Base-by-base conservation (phyloP, 2,797 vertebrate species). In the Molossus alvarezi region DNA sequence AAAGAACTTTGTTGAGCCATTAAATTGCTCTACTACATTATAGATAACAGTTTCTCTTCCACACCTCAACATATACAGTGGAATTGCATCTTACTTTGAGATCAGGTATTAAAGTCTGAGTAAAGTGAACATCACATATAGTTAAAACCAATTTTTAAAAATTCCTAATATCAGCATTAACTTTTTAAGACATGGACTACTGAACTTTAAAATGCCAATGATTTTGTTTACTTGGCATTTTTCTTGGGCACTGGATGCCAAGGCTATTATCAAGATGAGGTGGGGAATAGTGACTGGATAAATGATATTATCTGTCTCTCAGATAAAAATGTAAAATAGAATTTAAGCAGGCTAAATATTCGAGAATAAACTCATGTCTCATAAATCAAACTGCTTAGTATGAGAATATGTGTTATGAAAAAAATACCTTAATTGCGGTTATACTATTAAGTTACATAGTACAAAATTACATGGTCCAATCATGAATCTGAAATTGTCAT, bases 361-460 rank as follows among this genome's bases (percentile, higher is more conserved):
- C 33, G 45, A 80, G 8, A 18, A 80, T 67, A 76, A 83, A 71
- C 69, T 76, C 27, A 60, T 80, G 25, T 57, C 37, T 76, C 41
- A 86, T 86, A 88, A 41, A 62, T 8, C 21, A 75, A 89, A n/a
- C 75, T 90, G 58, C 57, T 96, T 91, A 76, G 60, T 37, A 60
- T 55, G 21, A 86, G 51, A 92, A 73, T 72, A 58, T 13, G 53
- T 57, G 33, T 57, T 45, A 58, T 88, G 8, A 51, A 14, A 79
- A 69, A 55, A 55, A 58, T 21, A 55, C 6, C 45, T 23, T 90
- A 89, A 37, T 84, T 88, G 53, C 37, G 11, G 64, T 93, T 48
- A 62, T n/a, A 20, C 20, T 81, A 75, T 88, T 85, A 85, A 75
- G 18, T 85, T 87, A 53, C 17, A 55, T 2, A 71, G 45, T 41